A percentile compares a stretch with the other conserved stretches of the same genome.
Conservation (phyloP, 2,797 vertebrate species). For the Pangasius larnaudii region DNA sequence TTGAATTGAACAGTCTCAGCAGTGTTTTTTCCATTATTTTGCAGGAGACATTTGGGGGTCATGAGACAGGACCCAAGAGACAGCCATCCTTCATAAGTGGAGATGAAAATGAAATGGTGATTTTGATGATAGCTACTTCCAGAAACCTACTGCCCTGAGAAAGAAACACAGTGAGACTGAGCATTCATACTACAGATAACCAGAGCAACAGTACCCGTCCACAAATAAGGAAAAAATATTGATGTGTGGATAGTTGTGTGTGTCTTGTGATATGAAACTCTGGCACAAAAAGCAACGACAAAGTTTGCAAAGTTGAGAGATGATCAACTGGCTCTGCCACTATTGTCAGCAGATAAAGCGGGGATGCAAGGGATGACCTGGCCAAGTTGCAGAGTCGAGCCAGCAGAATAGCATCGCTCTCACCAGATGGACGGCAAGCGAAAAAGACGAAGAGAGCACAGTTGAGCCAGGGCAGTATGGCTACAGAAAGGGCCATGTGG, state of each 20-base stretch:
- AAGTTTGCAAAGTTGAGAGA: conserved; percentile 23
- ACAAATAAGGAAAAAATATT: neutral
- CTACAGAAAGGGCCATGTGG: conserved; percentile 49
- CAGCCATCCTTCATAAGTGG: neutral
- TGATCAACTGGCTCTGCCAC: neutral
- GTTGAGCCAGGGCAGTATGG: conserved; percentile 42
- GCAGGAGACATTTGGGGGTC: neutral
- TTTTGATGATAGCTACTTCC: neutral
- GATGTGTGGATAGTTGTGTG: neutral
- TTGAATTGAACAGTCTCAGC: neutral
- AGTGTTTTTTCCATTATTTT: neutral
- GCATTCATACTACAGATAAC: neutral
- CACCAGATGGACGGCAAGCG: conserved; percentile 40
- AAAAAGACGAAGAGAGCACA: conserved; percentile 23
- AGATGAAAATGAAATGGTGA: neutral
- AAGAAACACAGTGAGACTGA: neutral
- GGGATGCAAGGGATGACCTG: conserved; percentile 26
- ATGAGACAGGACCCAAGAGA: neutral
- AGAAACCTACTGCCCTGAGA: neutral
- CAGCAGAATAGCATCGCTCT: conserved; percentile 32
- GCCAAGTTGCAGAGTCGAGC: conserved; percentile 26
- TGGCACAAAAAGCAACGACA: conserved; percentile 22
- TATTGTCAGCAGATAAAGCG: conserved; percentile 41
- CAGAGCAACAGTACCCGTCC: neutral
- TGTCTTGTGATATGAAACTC: neutral